phyloP scores from a whole-genome alignment of 2,797 vertebrate species.

The Gouania willdenowi region DNA sequence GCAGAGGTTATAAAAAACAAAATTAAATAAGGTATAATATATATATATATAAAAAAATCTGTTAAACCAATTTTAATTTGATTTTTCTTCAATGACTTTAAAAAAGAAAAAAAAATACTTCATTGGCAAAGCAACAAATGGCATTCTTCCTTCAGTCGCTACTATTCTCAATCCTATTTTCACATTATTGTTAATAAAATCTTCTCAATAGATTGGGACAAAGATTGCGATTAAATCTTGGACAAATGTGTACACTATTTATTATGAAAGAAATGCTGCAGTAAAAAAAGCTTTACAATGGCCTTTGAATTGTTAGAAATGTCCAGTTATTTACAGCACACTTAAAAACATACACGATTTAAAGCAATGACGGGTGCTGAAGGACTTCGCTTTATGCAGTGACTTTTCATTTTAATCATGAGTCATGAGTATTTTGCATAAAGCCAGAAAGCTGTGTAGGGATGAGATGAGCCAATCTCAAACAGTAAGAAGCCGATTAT shows the following conservation, averaged over 20 bases:
- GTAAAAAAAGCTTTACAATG: slow-evolving; percentile 12
- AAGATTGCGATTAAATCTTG: slow-evolving; percentile 10
- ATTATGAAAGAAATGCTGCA: slow-evolving; percentile 41
- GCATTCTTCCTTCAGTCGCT: slow-evolving; percentile 37
- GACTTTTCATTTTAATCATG: slow-evolving; percentile 15
- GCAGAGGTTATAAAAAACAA: too few species aligned
- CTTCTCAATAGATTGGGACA: slow-evolving; percentile 7
- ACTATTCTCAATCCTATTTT: slow-evolving; percentile 22
- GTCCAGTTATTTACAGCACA: slow-evolving; percentile 19
- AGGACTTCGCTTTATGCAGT: neutral
- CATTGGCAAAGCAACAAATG: slow-evolving; percentile 30
- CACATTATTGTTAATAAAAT: slow-evolving; percentile 18
- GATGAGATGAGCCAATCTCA: slow-evolving; percentile 42
- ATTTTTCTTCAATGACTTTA: too few species aligned
- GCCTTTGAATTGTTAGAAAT: slow-evolving; percentile 27
- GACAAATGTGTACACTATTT: slow-evolving; percentile 26
- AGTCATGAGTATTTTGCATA: slow-evolving; percentile 36
- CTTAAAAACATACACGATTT: slow-evolving; percentile 6
- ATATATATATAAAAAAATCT: too few species aligned
- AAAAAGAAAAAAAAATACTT: slow-evolving; percentile 9
- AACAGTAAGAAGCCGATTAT: slow-evolving; percentile 46
- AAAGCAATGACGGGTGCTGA: slow-evolving; percentile 4
- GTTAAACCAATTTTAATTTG: too few species aligned
- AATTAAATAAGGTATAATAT: too few species aligned
- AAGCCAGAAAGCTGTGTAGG: slow-evolving; percentile 32